phyloP scores from a whole-genome alignment of 2,888 invertebrate species.

The Pristionchus japonicus region DNA sequence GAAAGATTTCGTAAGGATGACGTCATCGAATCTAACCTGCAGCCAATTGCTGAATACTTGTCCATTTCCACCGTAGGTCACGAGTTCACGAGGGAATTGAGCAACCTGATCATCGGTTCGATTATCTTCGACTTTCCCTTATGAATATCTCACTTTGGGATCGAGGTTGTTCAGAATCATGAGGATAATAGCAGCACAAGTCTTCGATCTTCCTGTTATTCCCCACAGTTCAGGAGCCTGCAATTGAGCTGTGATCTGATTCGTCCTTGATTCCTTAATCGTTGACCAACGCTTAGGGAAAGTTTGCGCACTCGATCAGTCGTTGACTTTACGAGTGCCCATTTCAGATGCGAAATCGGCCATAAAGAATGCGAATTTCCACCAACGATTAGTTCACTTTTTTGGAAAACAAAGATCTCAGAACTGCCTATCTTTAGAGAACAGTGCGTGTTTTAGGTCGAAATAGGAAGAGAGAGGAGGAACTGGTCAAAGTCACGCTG shows the following conservation, averaged over 20 bases:
- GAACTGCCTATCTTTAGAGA: not conserved
- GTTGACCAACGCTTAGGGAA: not conserved
- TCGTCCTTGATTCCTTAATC: not conserved
- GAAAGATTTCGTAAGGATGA: not conserved
- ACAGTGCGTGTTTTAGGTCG: not conserved
- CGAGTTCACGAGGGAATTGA: conserved; percentile 81
- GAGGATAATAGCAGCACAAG: conserved; percentile 80
- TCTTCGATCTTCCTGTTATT: conserved; percentile 63
- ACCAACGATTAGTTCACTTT: not conserved
- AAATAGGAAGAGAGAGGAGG: not conserved
- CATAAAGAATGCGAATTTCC: conserved; percentile 8
- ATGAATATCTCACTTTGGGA: conserved; percentile 78
- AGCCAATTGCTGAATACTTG: conserved; percentile 81
- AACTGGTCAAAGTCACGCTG: not conserved
- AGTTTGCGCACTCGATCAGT: conserved; percentile 9
- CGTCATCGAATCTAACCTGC: conserved; percentile 18
- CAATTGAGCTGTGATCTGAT: conserved; percentile 17
- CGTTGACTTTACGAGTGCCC: conserved; percentile 15
- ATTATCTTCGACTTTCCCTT: too few species aligned
- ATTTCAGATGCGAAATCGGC: conserved; percentile 39
- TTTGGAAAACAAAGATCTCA: not conserved
- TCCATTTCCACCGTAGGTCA: conserved; percentile 82
- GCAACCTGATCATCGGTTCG: conserved; percentile 23
- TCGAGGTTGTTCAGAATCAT: conserved; percentile 83
- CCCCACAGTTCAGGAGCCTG: conserved; percentile 63